Evolutionary conservation across 1,140 invertebrate species (phyloP), one percentile per base, ranked within the genome.

Genomic region (Chironomus tepperi): DNA sequence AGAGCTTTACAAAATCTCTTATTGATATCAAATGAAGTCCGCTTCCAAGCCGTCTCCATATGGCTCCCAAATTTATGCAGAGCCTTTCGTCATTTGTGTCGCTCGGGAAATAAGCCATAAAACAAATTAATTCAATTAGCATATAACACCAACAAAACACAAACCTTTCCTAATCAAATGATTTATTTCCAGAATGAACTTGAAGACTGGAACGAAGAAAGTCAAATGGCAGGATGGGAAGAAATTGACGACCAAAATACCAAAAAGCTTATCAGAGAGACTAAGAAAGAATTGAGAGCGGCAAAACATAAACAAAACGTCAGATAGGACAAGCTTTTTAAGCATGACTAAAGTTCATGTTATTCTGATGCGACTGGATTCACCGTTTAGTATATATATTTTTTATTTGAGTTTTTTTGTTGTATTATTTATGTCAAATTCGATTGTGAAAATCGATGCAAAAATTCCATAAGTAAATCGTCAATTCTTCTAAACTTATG

Each of bases 191-290:
- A 82, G 81, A 79, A 80, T 47, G 81, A 82, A 77, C 77, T 82
- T 57, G 81, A 82, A 74, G 81, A 82, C 73, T 82, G 81, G 81
- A 78, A 78, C 15, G 81, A 82, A 42, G 81, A 81, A 34, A 80
- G 79, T 9, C 18, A 42, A n/a, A n/a, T n/a, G 3, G 80, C 79
- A 21, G 81, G 80, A 19, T 82, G 81, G 81, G 81, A 82, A 74
- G 81, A 82, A 77, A 76, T 82, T 73, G 80, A 81, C 73, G 81
- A 78, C 16, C 80, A 81, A n/a, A 78, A 78, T 67, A 80, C 81
- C 1, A 82, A 82, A 67, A 79, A 82, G 34, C 77, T 82, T 7
- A 78, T 82, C 15, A 77, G 81, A 2, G 81, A 82, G 9, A 82
- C 81, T 74, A 80, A 81, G 0, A 80, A 80, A 2, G 81, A 81